Evolutionary conservation across 2,113 vertebrate species (phyloP), one percentile per base, ranked within the genome.

Genomic region (Lota lota): DNA sequence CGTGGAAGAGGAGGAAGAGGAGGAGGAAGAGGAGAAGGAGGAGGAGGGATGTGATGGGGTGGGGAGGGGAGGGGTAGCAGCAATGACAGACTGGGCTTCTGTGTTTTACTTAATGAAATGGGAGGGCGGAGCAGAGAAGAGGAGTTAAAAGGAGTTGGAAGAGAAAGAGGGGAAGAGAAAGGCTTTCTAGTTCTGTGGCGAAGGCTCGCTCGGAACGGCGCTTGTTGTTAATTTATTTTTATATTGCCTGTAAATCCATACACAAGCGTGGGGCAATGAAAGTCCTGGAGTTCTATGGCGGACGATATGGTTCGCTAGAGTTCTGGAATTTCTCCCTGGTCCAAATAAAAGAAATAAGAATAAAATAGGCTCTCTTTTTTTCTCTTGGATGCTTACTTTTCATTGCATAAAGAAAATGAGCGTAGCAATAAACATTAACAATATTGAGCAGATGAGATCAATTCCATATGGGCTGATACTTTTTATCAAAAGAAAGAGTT

Each of bases 31-130:
- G n/a, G n/a, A n/a, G n/a, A n/a, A n/a, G 24, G 24, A 28, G 24
- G 24, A 28, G 24, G 24, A 5, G 24, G 24, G 5, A 33, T 33
- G 28, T 33, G 28, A 47, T 14, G 10, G 40, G 40, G 8, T 47
- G 40, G 21, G 17, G 75, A 47, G 63, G 65, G 40, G 6, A 1
- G 40, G 40, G 40, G 28, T 33, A 6, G 28, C 28, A 33, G 28
- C 28, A 33, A 33, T 76, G 83, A 80, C 80, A 79, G 71, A 80
- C 67, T 54, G 77, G 83, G 64, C 67, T 73, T 78, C 72, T 75
- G 75, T 84, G 79, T 89, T 76, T 73, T 47, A 70, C 79, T 80
- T 91, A 88, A 92, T 92, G 85, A 90, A 89, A 90, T 89, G 84
- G 84, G 89, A 81, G 88, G 85, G 87, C 69, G 82, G 82, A 83